Evolutionary conservation across 2,797 vertebrate species (phyloP), one percentile per base, ranked within the genome.

Genomic region (Myotis findleyi): DNA sequence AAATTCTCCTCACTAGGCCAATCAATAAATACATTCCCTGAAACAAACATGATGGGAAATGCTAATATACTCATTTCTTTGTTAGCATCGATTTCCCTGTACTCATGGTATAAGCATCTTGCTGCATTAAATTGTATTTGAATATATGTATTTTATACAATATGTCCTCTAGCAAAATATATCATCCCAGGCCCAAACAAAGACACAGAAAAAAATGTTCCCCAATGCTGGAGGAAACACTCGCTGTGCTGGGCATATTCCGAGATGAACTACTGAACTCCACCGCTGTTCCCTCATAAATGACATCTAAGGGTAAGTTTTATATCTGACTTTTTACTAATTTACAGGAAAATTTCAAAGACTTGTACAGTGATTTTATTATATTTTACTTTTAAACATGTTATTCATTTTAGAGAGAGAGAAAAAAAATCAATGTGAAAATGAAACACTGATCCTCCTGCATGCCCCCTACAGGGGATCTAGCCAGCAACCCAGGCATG

Each of bases 11-110:
- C n/a, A 66, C 14, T 51, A 38, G 5, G 5, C 38, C 25, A 84
- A 80, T 90, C 44, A 92, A 55, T 73, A 89, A 84, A 71, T 71
- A 36, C 36, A 59, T 77, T 75, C 10, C 30, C 41, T 53, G 11
- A 81, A 72, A 89, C 25, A 93, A 96, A 64, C 27, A 49, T 80
- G 11, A 77, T 21, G 57, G 7, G 6, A 73, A 93, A 89, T 36
- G 23, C 6, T 55, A 77, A 85, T 12, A 71, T 62, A 25, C 38
- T 82, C 11, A 7, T 57, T 68, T 73, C 36, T 69, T 64, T 84
- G 25, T 69, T 69, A 44, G 18, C 25, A 12, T 81, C 7, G 51
- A 3, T 38, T 93, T 69, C 13, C 27, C 36, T 20, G 23, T 59
- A 53, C 0, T 73, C 9, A 66, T 30, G 51, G 9, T 73, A 16